These are phyloP conservation scores for Cydia strobilella DNA, from an alignment of 1,140 invertebrate genomes.

Conservation along the genomic window DNA sequence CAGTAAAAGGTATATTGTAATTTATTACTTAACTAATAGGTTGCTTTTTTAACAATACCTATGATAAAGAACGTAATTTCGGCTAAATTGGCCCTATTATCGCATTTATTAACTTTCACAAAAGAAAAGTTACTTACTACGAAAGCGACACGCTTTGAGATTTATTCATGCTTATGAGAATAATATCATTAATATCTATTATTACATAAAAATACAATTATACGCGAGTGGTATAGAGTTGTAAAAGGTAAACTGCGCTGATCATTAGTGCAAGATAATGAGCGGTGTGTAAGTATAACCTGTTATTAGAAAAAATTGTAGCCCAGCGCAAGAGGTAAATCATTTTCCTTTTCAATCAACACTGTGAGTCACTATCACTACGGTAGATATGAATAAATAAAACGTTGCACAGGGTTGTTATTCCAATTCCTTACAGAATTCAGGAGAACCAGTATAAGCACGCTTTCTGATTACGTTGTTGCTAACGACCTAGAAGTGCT, in stretches of 20 bases:
- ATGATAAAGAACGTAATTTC: not conserved
- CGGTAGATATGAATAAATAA: conserved; percentile 16
- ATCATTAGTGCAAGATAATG: conserved; percentile 11
- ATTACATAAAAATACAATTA: conserved; percentile 5
- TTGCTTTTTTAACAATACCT: not conserved
- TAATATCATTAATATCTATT: not conserved
- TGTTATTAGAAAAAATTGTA: not conserved
- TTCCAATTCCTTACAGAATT: not conserved
- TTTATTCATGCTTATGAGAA: not conserved
- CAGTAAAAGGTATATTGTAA: no score
- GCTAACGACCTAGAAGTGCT: not conserved
- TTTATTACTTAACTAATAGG: no score
- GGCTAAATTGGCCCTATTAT: conserved; percentile 1
- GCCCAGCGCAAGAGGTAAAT: not conserved
- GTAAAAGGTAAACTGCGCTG: not conserved
- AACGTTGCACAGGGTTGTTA: not conserved
- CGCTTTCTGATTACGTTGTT: not conserved
- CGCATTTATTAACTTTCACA: conserved; percentile 8
- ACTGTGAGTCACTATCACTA: conserved; percentile 23
- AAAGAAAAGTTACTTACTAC: not conserved
- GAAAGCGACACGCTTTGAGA: not conserved
- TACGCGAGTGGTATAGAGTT: not conserved
- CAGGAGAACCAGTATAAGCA: not conserved
- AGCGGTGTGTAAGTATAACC: conserved; percentile 1
- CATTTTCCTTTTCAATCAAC: conserved; percentile 16